Evolutionary conservation across 2,888 invertebrate genomes (phyloP).

Genomic region (Rhyacophila evoluta): DNA sequence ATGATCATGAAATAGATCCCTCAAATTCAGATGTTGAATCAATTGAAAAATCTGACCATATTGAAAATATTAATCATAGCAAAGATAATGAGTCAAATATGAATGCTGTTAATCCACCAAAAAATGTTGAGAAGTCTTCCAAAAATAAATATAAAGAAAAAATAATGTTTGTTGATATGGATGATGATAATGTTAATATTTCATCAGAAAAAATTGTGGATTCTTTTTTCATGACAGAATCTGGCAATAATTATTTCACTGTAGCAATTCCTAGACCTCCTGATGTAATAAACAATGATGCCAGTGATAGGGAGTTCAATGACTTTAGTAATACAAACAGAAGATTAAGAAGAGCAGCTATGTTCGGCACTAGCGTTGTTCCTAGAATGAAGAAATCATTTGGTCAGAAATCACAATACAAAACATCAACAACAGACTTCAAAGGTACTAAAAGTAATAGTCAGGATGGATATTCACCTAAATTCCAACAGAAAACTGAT

Average conservation of each 20-base stretch:
- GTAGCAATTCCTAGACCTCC: constrained; percentile 65
- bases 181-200: constrained; percentile 34
- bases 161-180: constrained; percentile 42
- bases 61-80: neutral
- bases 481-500: constrained; percentile 30
- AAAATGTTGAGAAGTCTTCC: neutral
- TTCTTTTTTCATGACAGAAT: constrained; percentile 66
- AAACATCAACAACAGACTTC: constrained; percentile 13
- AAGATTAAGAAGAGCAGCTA: constrained; percentile 64
- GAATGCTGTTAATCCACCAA: neutral
- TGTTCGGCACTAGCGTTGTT: constrained; percentile 63
- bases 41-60: neutral
- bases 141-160: constrained; percentile 35
- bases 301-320: constrained; percentile 56
- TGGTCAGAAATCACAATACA: constrained; percentile 46
- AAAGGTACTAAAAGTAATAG: constrained; percentile 48
- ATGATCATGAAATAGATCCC: neutral
- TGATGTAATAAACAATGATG: constrained; percentile 56
- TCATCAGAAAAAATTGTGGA: constrained; percentile 62
- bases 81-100: neutral
- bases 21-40: neutral
- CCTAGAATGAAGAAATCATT: constrained; percentile 49
- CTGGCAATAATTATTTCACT: constrained; percentile 66
- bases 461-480: constrained; percentile 36
- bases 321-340: constrained; percentile 62